Percentiles rank a stretch among this genome's conserved stretches.
phyloP scores from a whole-genome alignment of 2,113 vertebrate genomes.

The Cyprinodon brontotheroides region DNA sequence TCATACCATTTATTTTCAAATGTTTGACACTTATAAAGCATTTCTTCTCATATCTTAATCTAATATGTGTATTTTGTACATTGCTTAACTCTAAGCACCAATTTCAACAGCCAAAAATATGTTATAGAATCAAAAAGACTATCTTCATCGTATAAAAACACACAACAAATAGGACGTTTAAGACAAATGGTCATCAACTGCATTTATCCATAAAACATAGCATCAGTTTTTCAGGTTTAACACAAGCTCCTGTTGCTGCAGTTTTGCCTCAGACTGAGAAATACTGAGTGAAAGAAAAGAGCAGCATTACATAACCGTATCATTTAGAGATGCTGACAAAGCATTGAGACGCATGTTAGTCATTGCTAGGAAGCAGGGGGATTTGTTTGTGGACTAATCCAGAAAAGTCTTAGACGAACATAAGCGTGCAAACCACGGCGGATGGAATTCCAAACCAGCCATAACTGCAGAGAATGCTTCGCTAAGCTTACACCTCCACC shows the following conservation, averaged over 20 bases:
- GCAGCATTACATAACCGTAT: constrained; percentile 40
- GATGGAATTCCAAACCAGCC: constrained; percentile 20
- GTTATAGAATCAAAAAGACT: background rate
- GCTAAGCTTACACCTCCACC: constrained; percentile 50
- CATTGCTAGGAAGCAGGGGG: constrained; percentile 36
- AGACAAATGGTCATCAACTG: background rate
- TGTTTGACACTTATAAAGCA: background rate
- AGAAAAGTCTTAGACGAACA: constrained; percentile 36
- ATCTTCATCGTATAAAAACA: too few relatives aligned
- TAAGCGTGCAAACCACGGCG: constrained; percentile 12
- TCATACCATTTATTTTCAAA: background rate
- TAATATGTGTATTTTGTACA: too few relatives aligned
- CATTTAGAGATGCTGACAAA: constrained; percentile 16
- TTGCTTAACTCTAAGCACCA: too few relatives aligned
- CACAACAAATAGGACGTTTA: background rate
- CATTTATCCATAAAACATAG: background rate
- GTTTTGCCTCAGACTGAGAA: constrained; percentile 1
- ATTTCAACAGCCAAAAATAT: too few relatives aligned
- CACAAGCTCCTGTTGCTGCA: constrained; percentile 16
- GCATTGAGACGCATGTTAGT: constrained; percentile 20
- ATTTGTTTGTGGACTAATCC: constrained; percentile 56
- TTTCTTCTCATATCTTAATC: too few relatives aligned
- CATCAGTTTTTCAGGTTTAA: constrained; percentile 26
- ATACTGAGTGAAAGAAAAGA: background rate
- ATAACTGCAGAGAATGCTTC: constrained; percentile 40